These are phyloP conservation scores for Zhuqinia jingwanae DNA, from an alignment of 2,888 invertebrate genomes.

Conservation along the genomic window DNA sequence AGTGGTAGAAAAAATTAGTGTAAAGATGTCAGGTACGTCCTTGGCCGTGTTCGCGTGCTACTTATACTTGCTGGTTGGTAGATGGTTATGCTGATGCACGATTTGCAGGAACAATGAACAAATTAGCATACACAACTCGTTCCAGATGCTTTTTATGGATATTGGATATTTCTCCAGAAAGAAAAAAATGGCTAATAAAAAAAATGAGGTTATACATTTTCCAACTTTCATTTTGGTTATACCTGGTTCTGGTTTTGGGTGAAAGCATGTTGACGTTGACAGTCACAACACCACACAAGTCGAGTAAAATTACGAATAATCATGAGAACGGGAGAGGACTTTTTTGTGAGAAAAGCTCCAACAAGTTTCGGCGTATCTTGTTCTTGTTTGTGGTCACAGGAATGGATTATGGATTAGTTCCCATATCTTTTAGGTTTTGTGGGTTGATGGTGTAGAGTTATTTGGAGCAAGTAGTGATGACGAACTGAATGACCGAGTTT, in stretches of 20 bases:
- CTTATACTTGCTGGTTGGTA: neutral
- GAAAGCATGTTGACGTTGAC: no score
- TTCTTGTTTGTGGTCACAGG: neutral
- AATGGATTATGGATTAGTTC: neutral
- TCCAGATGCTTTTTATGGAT: constrained; percentile 32
- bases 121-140: constrained; percentile 32
- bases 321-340: no score
- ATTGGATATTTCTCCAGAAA: neutral
- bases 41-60: constrained; percentile 40
- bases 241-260: no score
- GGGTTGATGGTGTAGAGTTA: constrained; percentile 21
- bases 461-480: constrained; percentile 40
- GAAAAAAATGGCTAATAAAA: neutral
- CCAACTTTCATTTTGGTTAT: no score
- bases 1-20: neutral
- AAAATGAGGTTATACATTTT: constrained; percentile 38
- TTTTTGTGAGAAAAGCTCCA: no score
- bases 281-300: no score
- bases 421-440: constrained; percentile 10
- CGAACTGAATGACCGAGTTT: constrained; percentile 35
- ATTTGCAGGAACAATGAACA: no score
- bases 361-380: neutral
- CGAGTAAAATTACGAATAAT: no score
- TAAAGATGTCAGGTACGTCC: constrained; percentile 9
- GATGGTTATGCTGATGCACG: neutral